Conservation (phyloP, 35 echinoderm and acorn worm species). For the Acanthaster planci region DNA sequence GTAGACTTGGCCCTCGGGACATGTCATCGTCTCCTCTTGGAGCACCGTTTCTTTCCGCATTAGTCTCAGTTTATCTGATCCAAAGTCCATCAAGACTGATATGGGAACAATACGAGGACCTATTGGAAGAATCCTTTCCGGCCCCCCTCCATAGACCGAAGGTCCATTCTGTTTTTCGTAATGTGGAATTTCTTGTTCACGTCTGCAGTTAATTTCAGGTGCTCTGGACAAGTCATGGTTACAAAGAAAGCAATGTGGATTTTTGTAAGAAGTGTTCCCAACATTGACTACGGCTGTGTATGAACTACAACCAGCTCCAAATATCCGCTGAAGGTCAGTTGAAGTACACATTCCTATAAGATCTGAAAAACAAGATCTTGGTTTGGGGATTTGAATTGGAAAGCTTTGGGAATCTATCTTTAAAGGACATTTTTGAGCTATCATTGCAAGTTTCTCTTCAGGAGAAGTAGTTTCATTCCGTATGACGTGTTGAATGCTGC, state of each 20-base stretch:
- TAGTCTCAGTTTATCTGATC: neutral
- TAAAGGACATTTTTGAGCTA: no score
- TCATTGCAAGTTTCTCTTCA: neutral
- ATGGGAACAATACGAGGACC: neutral
- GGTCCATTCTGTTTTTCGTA: no score
- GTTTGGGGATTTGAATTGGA: neutral
- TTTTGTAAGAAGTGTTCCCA: neutral
- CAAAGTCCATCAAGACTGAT: neutral
- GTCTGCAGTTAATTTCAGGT: neutral
- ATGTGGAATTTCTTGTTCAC: neutral
- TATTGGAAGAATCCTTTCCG: neutral
- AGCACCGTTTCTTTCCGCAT: neutral
- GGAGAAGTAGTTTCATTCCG: neutral
- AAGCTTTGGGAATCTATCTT: neutral
- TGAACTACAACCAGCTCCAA: neutral
- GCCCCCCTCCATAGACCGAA: no score
- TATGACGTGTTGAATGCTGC: neutral
- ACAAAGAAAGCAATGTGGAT: conserved; percentile 24
- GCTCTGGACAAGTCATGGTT: neutral
- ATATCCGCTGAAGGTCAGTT: neutral
- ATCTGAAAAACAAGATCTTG: neutral
- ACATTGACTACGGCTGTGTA: conserved; percentile 17
- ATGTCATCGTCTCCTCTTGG: neutral
- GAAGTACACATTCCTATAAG: neutral
- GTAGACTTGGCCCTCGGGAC: neutral